Percentiles rank a stretch among this genome's conserved stretches.
Conservation (phyloP, 1,140 invertebrate species). For the Oncopeltus fasciatus region DNA sequence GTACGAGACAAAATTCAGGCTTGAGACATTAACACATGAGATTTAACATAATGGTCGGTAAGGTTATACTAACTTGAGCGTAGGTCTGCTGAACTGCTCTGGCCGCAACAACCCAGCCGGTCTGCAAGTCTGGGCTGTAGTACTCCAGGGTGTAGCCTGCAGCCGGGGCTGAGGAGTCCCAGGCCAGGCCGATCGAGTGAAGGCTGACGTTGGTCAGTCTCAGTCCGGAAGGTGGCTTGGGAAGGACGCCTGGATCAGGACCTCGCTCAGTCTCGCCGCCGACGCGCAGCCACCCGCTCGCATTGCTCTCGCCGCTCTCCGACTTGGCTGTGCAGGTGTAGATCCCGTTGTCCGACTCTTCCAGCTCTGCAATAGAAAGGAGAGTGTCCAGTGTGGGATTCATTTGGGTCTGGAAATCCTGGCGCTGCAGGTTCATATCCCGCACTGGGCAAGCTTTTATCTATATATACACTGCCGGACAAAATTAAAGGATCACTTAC, state of each 20-base stretch:
- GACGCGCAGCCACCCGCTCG: conserved; percentile 61
- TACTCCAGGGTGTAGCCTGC: conserved; percentile 71
- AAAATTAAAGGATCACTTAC: too few species aligned
- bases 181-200: conserved; percentile 61
- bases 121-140: conserved; percentile 65
- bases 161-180: conserved; percentile 44
- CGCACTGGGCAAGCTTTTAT: too few species aligned
- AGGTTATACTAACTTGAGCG: not conserved
- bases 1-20: too few species aligned
- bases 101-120: conserved; percentile 56
- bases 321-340: conserved; percentile 69
- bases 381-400: too few species aligned
- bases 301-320: conserved; percentile 68
- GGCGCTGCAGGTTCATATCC: too few species aligned
- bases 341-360: conserved; percentile 51
- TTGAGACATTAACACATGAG: too few species aligned
- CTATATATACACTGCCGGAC: too few species aligned
- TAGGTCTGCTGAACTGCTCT: conserved; percentile 22
- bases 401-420: too few species aligned
- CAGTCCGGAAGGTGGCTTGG: conserved; percentile 56
- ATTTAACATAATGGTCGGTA: too few species aligned
- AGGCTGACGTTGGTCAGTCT: conserved; percentile 60
- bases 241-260: conserved; percentile 60
- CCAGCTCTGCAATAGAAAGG: conserved; percentile 48
- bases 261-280: conserved; percentile 53